A percentile compares a stretch with the other conserved stretches of the same genome.
These are phyloP conservation scores for Murina feae DNA, from an alignment of 2,113 vertebrate species.

Conservation along the genomic window DNA sequence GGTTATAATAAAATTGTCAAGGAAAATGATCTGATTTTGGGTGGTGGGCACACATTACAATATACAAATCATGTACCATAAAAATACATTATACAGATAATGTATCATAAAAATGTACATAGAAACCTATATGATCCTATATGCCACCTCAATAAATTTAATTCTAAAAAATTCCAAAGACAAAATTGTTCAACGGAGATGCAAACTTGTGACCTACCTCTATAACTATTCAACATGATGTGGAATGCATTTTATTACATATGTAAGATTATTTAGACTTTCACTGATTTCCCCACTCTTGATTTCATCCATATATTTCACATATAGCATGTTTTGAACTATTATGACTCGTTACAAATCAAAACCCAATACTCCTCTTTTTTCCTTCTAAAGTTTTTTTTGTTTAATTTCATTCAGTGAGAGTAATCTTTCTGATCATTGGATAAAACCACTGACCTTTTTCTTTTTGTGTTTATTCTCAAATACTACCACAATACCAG, in stretches of 20 bases:
- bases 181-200: not conserved
- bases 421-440: not conserved
- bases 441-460: not conserved
- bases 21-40: too few relatives aligned
- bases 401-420: not conserved
- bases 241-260: not conserved
- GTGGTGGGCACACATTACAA: too few relatives aligned
- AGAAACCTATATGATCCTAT: too few relatives aligned
- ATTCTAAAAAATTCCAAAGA: not conserved
- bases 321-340: not conserved
- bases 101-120: too few relatives aligned
- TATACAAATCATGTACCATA: too few relatives aligned
- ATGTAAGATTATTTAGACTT: not conserved
- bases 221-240: not conserved
- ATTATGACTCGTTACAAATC: not conserved
- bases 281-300: not conserved
- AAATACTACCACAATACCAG: not conserved
- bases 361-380: not conserved
- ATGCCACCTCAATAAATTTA: not conserved
- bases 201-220: not conserved
- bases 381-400: not conserved
- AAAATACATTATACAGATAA: too few relatives aligned
- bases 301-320: not conserved
- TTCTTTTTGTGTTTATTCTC: not conserved
- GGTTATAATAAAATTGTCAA: not conserved